phyloP scores from a whole-genome alignment of 2,113 vertebrate species.

The Bombycilla garrulus region DNA sequence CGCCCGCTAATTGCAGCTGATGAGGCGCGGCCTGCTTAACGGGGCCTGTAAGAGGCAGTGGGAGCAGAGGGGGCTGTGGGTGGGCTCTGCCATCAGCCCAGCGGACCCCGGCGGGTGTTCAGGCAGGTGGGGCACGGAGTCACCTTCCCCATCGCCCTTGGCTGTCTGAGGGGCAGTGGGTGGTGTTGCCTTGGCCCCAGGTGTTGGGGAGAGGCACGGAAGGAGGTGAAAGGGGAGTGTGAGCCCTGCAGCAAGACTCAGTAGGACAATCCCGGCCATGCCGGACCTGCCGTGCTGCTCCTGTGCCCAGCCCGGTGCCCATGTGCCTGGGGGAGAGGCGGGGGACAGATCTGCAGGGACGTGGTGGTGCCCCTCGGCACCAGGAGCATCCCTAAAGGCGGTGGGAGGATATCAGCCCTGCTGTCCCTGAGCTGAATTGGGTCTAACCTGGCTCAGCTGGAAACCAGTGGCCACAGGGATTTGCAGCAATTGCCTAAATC shows the following conservation, averaged over 20 bases:
- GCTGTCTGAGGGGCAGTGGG: background rate
- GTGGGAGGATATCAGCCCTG: background rate
- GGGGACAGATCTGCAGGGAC: fast-evolving
- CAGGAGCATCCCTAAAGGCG: background rate
- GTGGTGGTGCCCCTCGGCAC: fast-evolving
- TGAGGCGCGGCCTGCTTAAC: background rate
- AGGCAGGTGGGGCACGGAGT: fast-evolving
- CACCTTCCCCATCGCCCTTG: background rate
- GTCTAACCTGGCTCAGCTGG: background rate
- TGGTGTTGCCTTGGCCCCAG: background rate
- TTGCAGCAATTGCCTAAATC: background rate
- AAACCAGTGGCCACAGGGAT: background rate
- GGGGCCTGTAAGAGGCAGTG: background rate
- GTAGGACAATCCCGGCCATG: fast-evolving
- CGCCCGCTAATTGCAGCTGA: background rate
- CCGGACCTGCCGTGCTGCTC: fast-evolving
- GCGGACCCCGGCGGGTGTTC: background rate
- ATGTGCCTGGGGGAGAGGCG: background rate
- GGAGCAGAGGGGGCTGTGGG: background rate
- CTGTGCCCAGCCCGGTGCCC: background rate
- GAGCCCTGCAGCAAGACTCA: background rate
- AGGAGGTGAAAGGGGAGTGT: background rate
- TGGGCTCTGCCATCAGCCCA: background rate
- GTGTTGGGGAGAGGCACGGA: background rate
- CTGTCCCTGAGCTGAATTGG: background rate